phyloP scores from a whole-genome alignment of 2,888 invertebrate species.

The Meliscaeva auricollis region DNA sequence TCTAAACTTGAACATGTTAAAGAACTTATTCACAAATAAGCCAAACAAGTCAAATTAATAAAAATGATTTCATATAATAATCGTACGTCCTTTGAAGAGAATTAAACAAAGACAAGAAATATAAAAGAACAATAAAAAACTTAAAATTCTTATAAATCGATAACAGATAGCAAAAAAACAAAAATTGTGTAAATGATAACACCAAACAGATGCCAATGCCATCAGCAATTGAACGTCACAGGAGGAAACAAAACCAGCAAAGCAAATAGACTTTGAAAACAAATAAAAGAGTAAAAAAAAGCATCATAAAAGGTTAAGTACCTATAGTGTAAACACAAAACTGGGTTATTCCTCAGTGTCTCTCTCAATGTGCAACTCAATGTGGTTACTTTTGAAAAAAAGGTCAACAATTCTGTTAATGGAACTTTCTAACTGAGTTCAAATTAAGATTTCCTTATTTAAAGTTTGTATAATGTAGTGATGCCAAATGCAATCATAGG shows the following conservation, averaged over 20 bases:
- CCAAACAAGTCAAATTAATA: no score
- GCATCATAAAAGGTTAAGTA: constrained; percentile 12
- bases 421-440: constrained; percentile 1
- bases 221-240: neutral
- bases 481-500: constrained; percentile 7
- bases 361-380: neutral
- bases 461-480: no score
- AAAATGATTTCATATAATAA: no score
- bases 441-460: neutral
- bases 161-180: neutral
- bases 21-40: no score
- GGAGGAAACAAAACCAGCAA: neutral
- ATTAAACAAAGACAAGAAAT: neutral
- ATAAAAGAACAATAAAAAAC: neutral
- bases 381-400: neutral
- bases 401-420: neutral
- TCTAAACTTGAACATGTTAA: no score
- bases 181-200: constrained; percentile 10
- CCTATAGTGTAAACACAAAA: constrained; percentile 7
- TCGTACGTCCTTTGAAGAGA: no score
- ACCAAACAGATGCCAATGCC: constrained; percentile 4
- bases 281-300: neutral
- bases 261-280: neutral
- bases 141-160: neutral
- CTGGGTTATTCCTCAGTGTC: neutral